Evolutionary conservation across 92 coral and sea anemone species (phyloP).

Genomic region (Siderastrea radians): DNA sequence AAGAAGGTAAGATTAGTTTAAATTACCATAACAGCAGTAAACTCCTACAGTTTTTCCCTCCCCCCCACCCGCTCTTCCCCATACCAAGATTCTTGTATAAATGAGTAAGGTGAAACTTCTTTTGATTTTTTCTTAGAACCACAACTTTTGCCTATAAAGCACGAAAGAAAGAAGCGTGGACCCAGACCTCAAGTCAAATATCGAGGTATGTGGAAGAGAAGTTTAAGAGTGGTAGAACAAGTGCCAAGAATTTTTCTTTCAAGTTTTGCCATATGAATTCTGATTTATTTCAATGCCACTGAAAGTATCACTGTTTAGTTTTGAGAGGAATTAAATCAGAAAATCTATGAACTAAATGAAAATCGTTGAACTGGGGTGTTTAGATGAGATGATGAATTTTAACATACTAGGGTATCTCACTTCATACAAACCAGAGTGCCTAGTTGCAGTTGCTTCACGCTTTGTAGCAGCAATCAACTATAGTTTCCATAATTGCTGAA

Average conservation of each 20-base stretch:
- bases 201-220: slow-evolving; percentile 53
- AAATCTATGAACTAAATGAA: too few relatives aligned
- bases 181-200: slow-evolving; percentile 86
- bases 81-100: neutral
- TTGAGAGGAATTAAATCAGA: too few relatives aligned
- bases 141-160: slow-evolving; percentile 1
- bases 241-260: neutral
- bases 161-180: slow-evolving; percentile 75
- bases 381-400: too few relatives aligned
- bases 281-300: neutral
- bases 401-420: too few relatives aligned
- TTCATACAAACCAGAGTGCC: too few relatives aligned
- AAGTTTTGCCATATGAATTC: neutral
- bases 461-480: too few relatives aligned
- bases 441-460: too few relatives aligned
- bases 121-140: slow-evolving; percentile 6
- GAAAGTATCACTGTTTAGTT: too few relatives aligned
- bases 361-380: too few relatives aligned
- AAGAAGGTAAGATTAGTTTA: neutral
- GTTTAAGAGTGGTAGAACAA: neutral
- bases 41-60: too few relatives aligned
- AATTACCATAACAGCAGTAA: neutral
- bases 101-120: neutral
- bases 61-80: too few relatives aligned
- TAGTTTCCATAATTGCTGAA: too few relatives aligned